Evolutionary conservation across 2,888 invertebrate species (phyloP), one percentile per base, ranked within the genome.

Genomic region (Drosophila colorata): DNA sequence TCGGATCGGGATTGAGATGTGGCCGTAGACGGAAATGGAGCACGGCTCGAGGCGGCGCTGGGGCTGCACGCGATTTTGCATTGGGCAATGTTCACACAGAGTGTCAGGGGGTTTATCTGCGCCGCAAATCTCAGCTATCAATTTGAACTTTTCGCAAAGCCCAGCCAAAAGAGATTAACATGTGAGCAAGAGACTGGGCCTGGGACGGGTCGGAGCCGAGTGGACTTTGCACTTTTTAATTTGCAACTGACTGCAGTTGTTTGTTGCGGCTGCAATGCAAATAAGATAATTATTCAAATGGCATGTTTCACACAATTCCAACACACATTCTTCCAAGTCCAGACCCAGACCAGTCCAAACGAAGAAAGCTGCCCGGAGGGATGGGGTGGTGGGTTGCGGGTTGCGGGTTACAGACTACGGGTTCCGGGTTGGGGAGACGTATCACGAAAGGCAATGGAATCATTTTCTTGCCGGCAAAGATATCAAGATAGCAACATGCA

Each of bases 221-320:
- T 72, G 85, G 85, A 87, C 84, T 88, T 88, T 85, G 85, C 66
- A 85, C 89, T 87, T 78, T 85, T 85, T 88, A 88, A 84, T 84
- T 88, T 84, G 78, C 84, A 77, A 69, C 73, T 70, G 74, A 74
- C 77, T 82, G 82, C 85, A 78, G 81, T 78, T 82, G 74, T 56
- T 70, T 69, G 66, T 60, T 67, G 81, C 59, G 59, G 69, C 64
- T 80, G 88, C 88, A 81, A 88, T 88, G 90, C 89, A 90, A 88
- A 89, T 88, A 88, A 89, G 89, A 90, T 90, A 90, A 90, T 91
- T 90, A 91, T 90, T 90, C 90, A 90, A 90, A 91, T 90, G 82
- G 90, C 90, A 91, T 90, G 90, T 90, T 90, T 91, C 90, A 90
- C 91, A 90, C 89, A 91, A 90, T 90, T 88, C 86, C 89, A 82